Conservation (phyloP, 2,797 vertebrate species). For the Stomatorhinus walkeri region DNA sequence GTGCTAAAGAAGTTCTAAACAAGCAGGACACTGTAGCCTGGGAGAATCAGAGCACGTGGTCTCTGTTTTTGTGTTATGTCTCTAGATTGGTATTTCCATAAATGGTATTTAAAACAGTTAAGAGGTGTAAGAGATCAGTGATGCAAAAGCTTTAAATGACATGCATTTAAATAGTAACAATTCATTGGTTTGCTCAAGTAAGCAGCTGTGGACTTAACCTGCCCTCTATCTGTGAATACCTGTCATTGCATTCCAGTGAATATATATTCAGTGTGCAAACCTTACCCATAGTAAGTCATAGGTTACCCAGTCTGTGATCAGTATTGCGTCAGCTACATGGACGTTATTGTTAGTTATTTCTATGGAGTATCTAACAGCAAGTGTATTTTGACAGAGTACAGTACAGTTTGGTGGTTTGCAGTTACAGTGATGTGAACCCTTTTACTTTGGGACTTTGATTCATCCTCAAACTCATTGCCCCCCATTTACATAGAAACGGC, state of each 20-base stretch:
- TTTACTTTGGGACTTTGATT: neutral
- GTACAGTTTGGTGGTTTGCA: constrained; percentile 4
- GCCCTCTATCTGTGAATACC: neutral
- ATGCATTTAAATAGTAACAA: neutral
- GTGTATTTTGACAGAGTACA: neutral
- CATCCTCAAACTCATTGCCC: neutral
- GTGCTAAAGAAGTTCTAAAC: neutral
- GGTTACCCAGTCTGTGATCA: neutral
- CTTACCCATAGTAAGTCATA: neutral
- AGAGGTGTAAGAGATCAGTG: neutral
- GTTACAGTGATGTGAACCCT: neutral
- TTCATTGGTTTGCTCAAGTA: neutral
- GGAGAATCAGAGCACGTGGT: neutral
- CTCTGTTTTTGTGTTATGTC: neutral
- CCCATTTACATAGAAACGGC: neutral
- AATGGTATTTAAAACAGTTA: neutral
- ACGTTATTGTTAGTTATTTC: neutral
- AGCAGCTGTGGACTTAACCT: neutral
- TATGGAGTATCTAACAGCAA: constrained; percentile 2
- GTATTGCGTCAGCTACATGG: neutral
- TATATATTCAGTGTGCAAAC: neutral
- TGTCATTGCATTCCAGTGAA: neutral
- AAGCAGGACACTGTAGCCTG: neutral
- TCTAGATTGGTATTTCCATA: neutral
- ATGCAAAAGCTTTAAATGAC: neutral